Evolutionary conservation across 1,140 invertebrate species (phyloP).

Genomic region (Ptiloglossa arizonensis): DNA sequence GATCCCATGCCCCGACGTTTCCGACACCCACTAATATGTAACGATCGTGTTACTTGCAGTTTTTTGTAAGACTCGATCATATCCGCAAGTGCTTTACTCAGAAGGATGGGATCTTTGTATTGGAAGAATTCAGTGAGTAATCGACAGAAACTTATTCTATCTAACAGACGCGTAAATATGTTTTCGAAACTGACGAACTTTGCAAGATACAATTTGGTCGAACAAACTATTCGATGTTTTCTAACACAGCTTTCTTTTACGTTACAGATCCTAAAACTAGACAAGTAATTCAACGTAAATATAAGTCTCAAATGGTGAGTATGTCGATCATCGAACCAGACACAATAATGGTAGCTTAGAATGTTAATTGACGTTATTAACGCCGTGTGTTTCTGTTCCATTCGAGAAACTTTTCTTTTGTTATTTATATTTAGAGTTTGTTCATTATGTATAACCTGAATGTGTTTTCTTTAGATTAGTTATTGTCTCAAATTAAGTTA

Average conservation of each 20-base stretch:
- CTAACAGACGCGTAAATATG: slow-evolving; percentile 4
- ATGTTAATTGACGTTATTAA: neutral
- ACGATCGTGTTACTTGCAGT: slow-evolving; percentile 89
- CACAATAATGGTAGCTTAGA: neutral
- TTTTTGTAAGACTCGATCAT: slow-evolving; percentile 99
- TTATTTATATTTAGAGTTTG: neutral
- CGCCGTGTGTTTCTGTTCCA: neutral
- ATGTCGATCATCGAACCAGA: slow-evolving; percentile 2
- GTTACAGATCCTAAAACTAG: slow-evolving; percentile 98
- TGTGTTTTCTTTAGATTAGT: neutral
- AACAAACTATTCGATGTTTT: neutral
- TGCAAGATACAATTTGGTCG: no score
- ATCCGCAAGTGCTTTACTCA: slow-evolving; percentile 99
- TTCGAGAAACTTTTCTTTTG: neutral
- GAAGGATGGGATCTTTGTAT: slow-evolving; percentile 98
- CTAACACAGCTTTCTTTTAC: slow-evolving; percentile 55
- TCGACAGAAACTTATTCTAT: neutral
- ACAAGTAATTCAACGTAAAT: slow-evolving; percentile 97
- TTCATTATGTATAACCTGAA: neutral
- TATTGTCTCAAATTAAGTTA: neutral
- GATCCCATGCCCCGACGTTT: slow-evolving; percentile 22
- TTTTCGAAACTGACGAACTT: slow-evolving; percentile 3
- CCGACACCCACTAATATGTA: slow-evolving; percentile 50
- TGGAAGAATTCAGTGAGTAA: slow-evolving; percentile 99
- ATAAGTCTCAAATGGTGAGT: slow-evolving; percentile 99